Base-by-base conservation (phyloP, 2,888 invertebrate genomes). In the Andricus curvator region DNA sequence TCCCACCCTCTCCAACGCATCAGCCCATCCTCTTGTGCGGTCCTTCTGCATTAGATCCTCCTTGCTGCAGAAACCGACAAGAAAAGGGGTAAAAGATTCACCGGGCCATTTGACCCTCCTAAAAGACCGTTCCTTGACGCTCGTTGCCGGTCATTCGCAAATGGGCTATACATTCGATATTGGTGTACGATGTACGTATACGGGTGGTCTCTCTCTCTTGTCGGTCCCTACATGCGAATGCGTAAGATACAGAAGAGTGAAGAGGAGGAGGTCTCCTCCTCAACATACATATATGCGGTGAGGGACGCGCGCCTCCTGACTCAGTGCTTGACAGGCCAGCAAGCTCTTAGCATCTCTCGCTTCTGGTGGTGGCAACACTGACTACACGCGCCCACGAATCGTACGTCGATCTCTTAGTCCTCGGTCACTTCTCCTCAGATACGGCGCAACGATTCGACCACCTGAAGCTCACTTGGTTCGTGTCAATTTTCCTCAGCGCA, bases 241-340 rank as follows among this genome's bases (percentile, higher is more conserved):
- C 89, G 90, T 90, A 88, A 88, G 89, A 90, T 88, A 89, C 86
- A 86, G 83, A 82, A 85, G 85, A 85, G 83, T 84, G 87, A 86
- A 87, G 87, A 88, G 88, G 86, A 87, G 89, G 89, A 88, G 89
- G 88, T 88, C 88, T 88, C 87, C 87, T 88, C 88, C 88, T 89
- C 89, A 89, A 89, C 90, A 91, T 92, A 74, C 74, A 62, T 74
- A 91, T 92, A 91, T 91, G 91, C 91, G 90, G 88, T 88, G 91
- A 91, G 91, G 91, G 90, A 91, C 90, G 89, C 89, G 90, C 91
- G 91, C 89, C 90, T 91, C 88, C 90, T 90, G 90, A 91, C 89
- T 91, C 91, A 92, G 92, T 92, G 91, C 91, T 91, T 92, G 92
- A 91, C 92, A 91, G 89, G 90, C 92, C 89, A 90, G 90, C 91